A percentile compares a stretch with the other conserved stretches of the same genome.
These are phyloP conservation scores for Sinhomidia bicolor DNA, from an alignment of 2,888 invertebrate species.

Conservation along the genomic window DNA sequence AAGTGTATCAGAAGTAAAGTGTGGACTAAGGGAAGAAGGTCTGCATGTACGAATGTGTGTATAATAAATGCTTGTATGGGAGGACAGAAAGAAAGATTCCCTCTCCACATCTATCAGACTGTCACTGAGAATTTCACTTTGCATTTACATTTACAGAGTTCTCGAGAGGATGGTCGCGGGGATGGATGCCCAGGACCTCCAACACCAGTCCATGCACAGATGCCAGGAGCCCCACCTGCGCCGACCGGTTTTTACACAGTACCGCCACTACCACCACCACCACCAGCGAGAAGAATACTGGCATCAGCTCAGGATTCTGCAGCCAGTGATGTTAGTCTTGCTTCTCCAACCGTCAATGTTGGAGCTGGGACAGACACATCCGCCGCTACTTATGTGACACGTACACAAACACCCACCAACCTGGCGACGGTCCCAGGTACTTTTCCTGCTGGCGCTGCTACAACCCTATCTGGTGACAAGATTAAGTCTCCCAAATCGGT, in stretches of 20 bases:
- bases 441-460: conserved; percentile 52
- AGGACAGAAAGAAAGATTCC: conserved; percentile 24
- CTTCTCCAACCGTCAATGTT: conserved; percentile 71
- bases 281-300: conserved; percentile 53
- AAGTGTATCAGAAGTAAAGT: not conserved
- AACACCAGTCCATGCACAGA: conserved; percentile 64
- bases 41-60: too few relatives aligned
- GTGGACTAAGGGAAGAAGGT: not conserved
- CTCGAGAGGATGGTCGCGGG: conserved; percentile 80
- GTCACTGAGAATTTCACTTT: conserved; percentile 66
- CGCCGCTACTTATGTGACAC: conserved; percentile 59
- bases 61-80: not conserved
- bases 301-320: conserved; percentile 58
- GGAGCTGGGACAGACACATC: conserved; percentile 66
- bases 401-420: conserved; percentile 65
- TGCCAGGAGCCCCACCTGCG: conserved; percentile 72
- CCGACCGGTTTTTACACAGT: conserved; percentile 60
- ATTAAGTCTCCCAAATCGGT: conserved; percentile 75
- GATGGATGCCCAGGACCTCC: conserved; percentile 80
- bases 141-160: conserved; percentile 77
- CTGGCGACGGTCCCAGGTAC: conserved; percentile 71
- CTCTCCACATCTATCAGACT: conserved; percentile 53
- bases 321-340: conserved; percentile 71
- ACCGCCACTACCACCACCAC: conserved; percentile 51
- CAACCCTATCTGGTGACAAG: conserved; percentile 69